Percentiles rank a stretch among this genome's conserved stretches.
Conservation (phyloP, 2,113 vertebrate species). For the Ciconia maguari region DNA sequence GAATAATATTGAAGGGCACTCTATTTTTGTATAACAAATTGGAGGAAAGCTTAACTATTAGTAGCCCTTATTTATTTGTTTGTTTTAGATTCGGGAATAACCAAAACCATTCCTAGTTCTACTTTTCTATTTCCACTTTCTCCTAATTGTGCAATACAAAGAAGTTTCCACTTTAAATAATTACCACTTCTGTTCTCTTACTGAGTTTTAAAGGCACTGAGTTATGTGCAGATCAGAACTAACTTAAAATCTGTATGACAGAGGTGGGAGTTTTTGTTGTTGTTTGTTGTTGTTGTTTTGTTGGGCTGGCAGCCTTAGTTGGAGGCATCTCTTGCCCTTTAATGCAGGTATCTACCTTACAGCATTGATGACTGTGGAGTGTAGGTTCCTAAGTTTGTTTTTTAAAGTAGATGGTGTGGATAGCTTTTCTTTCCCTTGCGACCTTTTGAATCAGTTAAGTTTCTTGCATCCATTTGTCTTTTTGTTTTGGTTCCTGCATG, state of each 20-base stretch:
- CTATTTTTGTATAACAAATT: neutral
- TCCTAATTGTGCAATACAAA: neutral
- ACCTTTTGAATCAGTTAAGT: neutral
- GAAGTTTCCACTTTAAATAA: neutral
- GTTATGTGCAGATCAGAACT: neutral
- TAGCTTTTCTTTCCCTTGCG: neutral
- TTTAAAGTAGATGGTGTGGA: neutral
- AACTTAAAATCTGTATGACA: neutral
- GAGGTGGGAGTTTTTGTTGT: neutral
- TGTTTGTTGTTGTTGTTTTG: neutral
- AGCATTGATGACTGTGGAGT: neutral
- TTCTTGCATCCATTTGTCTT: neutral
- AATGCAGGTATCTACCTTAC: neutral
- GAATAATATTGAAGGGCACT: slow-evolving; percentile 3
- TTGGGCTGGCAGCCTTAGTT: neutral
- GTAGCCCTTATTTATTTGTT: neutral
- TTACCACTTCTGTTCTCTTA: neutral
- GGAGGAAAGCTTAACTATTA: neutral
- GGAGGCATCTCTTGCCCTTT: neutral
- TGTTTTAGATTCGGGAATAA: neutral
- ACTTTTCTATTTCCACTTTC: neutral
- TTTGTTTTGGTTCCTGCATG: neutral
- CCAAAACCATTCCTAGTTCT: neutral
- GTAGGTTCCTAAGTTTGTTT: neutral
- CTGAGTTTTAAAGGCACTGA: neutral